These are phyloP conservation scores for Linyphia triangularis DNA, from an alignment of 2,888 invertebrate species.

Conservation along the genomic window DNA sequence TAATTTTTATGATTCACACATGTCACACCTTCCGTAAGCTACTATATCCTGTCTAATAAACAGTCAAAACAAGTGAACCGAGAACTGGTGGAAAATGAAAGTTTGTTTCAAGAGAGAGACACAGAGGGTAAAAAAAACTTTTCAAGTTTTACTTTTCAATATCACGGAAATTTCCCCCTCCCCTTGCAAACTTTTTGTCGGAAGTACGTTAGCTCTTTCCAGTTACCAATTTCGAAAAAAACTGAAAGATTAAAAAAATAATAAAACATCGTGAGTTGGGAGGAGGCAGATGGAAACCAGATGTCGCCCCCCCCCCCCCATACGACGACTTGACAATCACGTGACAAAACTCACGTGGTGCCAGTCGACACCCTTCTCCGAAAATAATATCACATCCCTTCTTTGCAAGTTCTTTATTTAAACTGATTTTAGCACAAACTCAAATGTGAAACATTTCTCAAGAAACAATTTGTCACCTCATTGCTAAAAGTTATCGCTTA, in stretches of 20 bases:
- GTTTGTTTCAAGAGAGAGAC: not conserved
- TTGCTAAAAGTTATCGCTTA: no score
- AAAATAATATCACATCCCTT: slow-evolving; percentile 60
- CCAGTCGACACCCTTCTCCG: slow-evolving; percentile 34
- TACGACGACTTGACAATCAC: not conserved
- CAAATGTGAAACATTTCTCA: slow-evolving; percentile 47
- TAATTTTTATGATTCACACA: no score
- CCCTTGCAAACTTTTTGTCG: not conserved
- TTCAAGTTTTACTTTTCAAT: slow-evolving; percentile 59
- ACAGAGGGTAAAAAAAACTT: slow-evolving; percentile 1
- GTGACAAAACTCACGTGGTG: slow-evolving; percentile 63
- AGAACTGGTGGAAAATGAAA: not conserved
- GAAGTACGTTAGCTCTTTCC: slow-evolving; percentile 43
- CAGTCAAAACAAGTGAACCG: slow-evolving; percentile 21
- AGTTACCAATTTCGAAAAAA: slow-evolving; percentile 58
- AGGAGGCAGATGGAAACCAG: slow-evolving; percentile 64
- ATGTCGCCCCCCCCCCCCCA: slow-evolving; percentile 41
- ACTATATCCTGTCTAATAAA: not conserved
- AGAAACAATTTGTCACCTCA: not conserved
- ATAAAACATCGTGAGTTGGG: slow-evolving; percentile 36
- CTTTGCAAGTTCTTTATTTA: slow-evolving; percentile 47
- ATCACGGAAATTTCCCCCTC: slow-evolving; percentile 46
- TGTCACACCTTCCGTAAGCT: not conserved
- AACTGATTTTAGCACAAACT: slow-evolving; percentile 37
- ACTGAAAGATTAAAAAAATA: slow-evolving; percentile 36